Percentiles rank a stretch among this genome's conserved stretches.
These are phyloP conservation scores for Lasiurus cinereus DNA, from an alignment of 2,113 vertebrate species.

Conservation along the genomic window DNA sequence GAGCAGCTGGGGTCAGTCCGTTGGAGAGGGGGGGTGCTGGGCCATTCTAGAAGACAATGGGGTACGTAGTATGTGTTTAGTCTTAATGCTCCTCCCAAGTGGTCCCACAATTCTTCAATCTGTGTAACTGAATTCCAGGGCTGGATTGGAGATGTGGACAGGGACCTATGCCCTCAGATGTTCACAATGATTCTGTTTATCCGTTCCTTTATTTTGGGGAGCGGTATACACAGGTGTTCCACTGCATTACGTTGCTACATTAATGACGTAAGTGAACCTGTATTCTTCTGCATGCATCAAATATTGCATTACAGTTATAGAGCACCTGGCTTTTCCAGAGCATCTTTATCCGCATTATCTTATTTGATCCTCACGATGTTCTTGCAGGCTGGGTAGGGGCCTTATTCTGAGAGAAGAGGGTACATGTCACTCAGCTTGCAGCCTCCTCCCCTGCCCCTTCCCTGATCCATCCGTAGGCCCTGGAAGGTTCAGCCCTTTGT, in stretches of 20 bases:
- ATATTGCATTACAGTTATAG: too few species aligned
- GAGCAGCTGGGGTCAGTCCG: neutral
- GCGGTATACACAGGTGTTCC: neutral
- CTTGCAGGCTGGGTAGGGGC: neutral
- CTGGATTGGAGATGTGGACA: neutral
- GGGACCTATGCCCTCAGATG: neutral
- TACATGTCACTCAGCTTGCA: rapidly evolving
- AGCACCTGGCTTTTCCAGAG: too few species aligned
- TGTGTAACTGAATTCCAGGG: neutral
- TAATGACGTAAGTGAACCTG: rapidly evolving
- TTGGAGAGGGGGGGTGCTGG: rapidly evolving
- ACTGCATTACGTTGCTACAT: rapidly evolving
- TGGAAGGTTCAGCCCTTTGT: neutral
- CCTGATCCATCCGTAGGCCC: neutral
- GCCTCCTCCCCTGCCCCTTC: neutral
- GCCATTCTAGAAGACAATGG: neutral
- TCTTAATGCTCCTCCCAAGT: neutral
- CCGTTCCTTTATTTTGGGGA: neutral
- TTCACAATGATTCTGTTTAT: rapidly evolving
- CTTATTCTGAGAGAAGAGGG: neutral
- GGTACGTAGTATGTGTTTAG: rapidly evolving
- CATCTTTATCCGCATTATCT: neutral
- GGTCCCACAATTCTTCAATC: neutral
- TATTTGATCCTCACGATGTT: neutral
- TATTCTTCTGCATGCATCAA: neutral